phyloP scores from a whole-genome alignment of 1,140 invertebrate species.

The Bombus breviceps region DNA sequence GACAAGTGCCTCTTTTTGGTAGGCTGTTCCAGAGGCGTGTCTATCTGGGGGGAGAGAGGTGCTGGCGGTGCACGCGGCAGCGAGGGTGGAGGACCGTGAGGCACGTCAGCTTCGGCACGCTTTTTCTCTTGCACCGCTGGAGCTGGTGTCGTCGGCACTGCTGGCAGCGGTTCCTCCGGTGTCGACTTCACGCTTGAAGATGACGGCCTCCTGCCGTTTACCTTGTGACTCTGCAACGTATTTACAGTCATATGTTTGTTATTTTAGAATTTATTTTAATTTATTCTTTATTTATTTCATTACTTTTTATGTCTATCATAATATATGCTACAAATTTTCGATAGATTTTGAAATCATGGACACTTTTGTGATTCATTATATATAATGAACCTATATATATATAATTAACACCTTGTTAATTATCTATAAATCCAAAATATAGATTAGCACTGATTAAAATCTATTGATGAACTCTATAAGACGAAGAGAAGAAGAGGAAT shows the following conservation, averaged over 20 bases:
- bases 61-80: constrained; percentile 80
- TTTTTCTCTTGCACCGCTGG: constrained; percentile 82
- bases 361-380: too few species aligned
- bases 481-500: too few species aligned
- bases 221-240: constrained; percentile 75
- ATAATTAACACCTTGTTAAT: too few species aligned
- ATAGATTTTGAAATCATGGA: background rate
- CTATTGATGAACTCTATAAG: background rate
- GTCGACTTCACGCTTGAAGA: constrained; percentile 80
- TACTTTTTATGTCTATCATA: background rate
- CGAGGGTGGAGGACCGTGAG: constrained; percentile 78
- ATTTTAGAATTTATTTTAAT: background rate
- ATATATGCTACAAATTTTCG: background rate
- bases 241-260: background rate
- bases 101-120: constrained; percentile 76
- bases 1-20: constrained; percentile 68
- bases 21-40: constrained; percentile 72
- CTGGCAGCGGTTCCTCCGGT: constrained; percentile 83
- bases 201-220: constrained; percentile 80
- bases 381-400: too few species aligned
- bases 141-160: constrained; percentile 82
- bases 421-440: background rate
- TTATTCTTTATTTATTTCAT: background rate
- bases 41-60: constrained; percentile 73
- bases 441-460: background rate